A percentile compares a stretch with the other conserved stretches of the same genome.
These are phyloP conservation scores for Salvelinus alpinus DNA, from an alignment of 2,113 vertebrate genomes.

Conservation along the genomic window DNA sequence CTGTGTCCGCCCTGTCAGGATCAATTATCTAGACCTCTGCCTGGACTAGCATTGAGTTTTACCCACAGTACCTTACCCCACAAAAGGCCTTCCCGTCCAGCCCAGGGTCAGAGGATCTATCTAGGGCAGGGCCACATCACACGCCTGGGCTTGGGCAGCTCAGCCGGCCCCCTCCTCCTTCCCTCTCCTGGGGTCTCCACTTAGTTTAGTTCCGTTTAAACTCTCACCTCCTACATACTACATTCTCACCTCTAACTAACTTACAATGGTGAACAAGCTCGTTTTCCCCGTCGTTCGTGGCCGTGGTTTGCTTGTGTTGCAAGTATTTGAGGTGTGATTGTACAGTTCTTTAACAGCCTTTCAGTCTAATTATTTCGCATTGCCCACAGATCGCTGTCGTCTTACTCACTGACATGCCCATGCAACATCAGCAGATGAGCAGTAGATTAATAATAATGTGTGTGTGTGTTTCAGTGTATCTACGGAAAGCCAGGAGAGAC, in stretches of 20 bases:
- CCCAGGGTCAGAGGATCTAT: too few species aligned
- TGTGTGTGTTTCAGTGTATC: conserved; percentile 81
- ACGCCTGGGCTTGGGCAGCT: background rate
- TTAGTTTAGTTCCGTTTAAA: too few species aligned
- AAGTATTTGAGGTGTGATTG: background rate
- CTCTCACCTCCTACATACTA: too few species aligned
- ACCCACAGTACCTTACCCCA: background rate
- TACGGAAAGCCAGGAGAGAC: conserved; percentile 89
- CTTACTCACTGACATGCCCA: background rate
- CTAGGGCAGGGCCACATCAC: background rate
- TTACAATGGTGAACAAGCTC: too few species aligned
- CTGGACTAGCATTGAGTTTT: background rate
- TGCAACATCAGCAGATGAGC: too few species aligned
- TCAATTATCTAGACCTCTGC: conserved; percentile 26
- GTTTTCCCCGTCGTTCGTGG: too few species aligned
- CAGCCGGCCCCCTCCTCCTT: background rate
- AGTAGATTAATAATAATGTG: too few species aligned
- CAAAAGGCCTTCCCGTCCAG: too few species aligned
- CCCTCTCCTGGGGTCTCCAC: too few species aligned
- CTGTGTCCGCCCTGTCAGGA: too few species aligned
- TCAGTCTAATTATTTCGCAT: background rate
- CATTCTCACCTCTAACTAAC: too few species aligned
- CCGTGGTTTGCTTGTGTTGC: background rate
- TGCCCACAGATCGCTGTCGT: background rate
- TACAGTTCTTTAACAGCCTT: background rate